phyloP scores from a whole-genome alignment of 2,888 invertebrate genomes.

The Craniophora ligustri region DNA sequence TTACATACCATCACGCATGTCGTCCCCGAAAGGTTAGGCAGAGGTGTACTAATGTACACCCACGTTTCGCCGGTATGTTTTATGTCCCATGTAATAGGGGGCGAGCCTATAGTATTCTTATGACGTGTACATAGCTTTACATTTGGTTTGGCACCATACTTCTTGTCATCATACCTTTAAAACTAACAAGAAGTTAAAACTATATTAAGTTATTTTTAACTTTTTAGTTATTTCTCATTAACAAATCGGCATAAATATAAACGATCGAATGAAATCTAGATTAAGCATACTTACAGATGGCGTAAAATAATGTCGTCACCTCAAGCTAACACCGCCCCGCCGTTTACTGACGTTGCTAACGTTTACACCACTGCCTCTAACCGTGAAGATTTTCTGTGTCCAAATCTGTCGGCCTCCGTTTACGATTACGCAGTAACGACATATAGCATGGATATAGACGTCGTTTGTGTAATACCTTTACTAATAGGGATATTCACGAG shows the following conservation, averaged over 20 bases:
- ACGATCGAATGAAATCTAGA: slow-evolving; percentile 36
- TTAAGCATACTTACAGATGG: slow-evolving; percentile 33
- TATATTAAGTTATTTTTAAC: too few relatives aligned
- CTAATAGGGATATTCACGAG: slow-evolving; percentile 77
- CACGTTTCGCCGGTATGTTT: too few relatives aligned
- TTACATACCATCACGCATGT: too few relatives aligned
- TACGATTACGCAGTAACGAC: slow-evolving; percentile 73
- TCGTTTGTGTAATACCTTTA: slow-evolving; percentile 73
- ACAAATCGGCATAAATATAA: not conserved
- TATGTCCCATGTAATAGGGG: too few relatives aligned
- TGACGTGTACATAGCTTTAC: too few relatives aligned
- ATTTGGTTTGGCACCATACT: too few relatives aligned
- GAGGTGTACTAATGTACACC: too few relatives aligned
- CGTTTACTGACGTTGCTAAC: slow-evolving; percentile 47
- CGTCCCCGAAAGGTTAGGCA: too few relatives aligned
- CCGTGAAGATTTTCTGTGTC: slow-evolving; percentile 57
- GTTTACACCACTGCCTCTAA: slow-evolving; percentile 44
- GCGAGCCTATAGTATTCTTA: too few relatives aligned
- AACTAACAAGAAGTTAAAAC: too few relatives aligned
- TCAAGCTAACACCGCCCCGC: slow-evolving; percentile 26
- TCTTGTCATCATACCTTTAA: too few relatives aligned
- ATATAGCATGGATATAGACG: slow-evolving; percentile 67
- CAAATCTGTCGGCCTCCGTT: slow-evolving; percentile 63
- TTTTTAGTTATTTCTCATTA: not conserved
- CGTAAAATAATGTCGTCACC: slow-evolving; percentile 37